Base-by-base conservation (phyloP, 2,888 invertebrate species). In the Amorpha juglandis region DNA sequence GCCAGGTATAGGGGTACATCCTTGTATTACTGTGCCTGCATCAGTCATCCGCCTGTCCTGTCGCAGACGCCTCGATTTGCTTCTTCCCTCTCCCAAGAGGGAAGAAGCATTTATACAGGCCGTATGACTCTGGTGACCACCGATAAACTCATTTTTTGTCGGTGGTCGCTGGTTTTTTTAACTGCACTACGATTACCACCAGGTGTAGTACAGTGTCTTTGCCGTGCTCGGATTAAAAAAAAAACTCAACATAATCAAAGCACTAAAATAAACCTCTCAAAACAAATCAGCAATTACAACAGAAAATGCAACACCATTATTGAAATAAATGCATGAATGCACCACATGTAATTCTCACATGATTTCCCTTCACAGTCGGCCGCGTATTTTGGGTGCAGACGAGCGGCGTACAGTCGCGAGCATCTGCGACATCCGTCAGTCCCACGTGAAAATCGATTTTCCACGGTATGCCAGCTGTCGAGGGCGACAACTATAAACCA, bases 371-470 rank as follows among this genome's bases (percentile, higher is more conserved):
- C 71, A 83, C 80, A 85, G 77, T 80, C 80, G 80, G 76, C 71
- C 76, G 83, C 82, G 84, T 87, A 89, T 89, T 89, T 88, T 83
- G 84, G 86, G 83, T 83, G 87, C 86, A 86, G 79, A 81, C 83
- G 81, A 84, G 84, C 83, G 82, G 78, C 78, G 82, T 86, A 86
- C 83, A 87, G 84, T 83, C 83, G 82, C 81, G 76, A 84, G 90
- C 92, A 93, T 92, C 92, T 93, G 92, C 86, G 87, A 91, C 92
- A 91, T 90, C 90, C 91, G 91, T 87, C 90, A 88, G 87, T 84
- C 88, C 87, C 90, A 92, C 91, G 92, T 92, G 92, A 83, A 93
- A 92, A 93, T 93, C 87, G 89, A 92, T 93, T 93, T 92, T 92
- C 92, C 92, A 93, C 91, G 92, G 84, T 90, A 87, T 81, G 86